A percentile compares a stretch with the other conserved stretches of the same genome.
Conservation (phyloP, 2,113 vertebrate species). For the Sebastes fasciatus region DNA sequence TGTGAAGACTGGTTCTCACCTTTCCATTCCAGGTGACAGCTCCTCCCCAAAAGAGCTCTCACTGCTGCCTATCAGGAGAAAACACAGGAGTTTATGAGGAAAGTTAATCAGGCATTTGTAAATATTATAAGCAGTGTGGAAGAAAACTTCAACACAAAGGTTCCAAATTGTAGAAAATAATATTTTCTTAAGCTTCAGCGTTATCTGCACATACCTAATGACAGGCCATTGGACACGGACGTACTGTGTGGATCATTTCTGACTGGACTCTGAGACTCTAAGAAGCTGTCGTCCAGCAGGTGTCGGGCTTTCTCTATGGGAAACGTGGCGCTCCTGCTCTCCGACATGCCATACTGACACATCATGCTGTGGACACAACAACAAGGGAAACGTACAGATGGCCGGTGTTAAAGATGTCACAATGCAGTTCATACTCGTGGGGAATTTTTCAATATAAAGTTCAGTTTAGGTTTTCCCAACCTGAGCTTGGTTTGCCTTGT, state of each 20-base stretch:
- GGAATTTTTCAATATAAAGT: background rate
- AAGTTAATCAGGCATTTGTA: background rate
- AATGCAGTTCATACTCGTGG: background rate
- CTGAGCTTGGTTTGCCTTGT: too few relatives aligned
- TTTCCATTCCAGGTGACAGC: conserved; percentile 91
- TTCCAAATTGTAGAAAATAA: too few relatives aligned
- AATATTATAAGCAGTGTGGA: too few relatives aligned
- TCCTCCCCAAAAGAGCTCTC: conserved; percentile 97
- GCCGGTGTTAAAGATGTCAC: background rate
- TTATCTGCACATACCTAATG: conserved; percentile 82
- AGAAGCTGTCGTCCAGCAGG: conserved; percentile 96
- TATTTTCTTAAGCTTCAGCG: too few relatives aligned
- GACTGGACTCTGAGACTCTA: conserved; percentile 92
- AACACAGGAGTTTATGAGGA: background rate
- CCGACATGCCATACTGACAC: conserved; percentile 93
- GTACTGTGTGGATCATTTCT: conserved; percentile 79
- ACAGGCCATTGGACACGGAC: conserved; percentile 89
- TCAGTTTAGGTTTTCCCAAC: too few relatives aligned
- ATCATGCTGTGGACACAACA: conserved; percentile 86
- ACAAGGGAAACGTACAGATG: background rate
- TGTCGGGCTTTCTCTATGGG: conserved; percentile 92
- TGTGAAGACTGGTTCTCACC: conserved; percentile 82
- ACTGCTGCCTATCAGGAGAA: conserved; percentile 90
- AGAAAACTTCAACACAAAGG: too few relatives aligned
- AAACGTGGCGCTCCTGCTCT: conserved; percentile 95